Conservation (phyloP, 2,888 invertebrate species). For the Volucella inflata region DNA sequence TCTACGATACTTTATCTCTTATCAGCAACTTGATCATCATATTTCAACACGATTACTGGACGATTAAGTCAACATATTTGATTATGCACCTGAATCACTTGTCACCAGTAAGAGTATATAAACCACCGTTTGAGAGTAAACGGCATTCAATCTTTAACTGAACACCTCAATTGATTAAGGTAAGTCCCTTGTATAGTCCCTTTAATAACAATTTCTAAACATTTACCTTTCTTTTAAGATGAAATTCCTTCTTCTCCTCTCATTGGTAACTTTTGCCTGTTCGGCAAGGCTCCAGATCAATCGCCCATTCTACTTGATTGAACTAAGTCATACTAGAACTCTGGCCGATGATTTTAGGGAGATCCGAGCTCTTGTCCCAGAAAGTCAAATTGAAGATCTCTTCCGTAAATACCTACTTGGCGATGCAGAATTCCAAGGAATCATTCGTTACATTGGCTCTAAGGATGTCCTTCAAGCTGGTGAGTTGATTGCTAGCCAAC, state of each 20-base stretch:
- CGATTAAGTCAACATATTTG: slow-evolving; percentile 48
- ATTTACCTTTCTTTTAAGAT: slow-evolving; percentile 43
- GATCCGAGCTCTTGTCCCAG: slow-evolving; percentile 77
- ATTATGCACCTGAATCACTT: slow-evolving; percentile 3
- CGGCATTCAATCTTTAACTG: slow-evolving; percentile 26
- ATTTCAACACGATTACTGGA: slow-evolving; percentile 34
- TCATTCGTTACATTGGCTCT: slow-evolving; percentile 80
- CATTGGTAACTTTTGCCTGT: slow-evolving; percentile 50
- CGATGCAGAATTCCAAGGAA: slow-evolving; percentile 80
- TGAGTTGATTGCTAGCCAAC: slow-evolving; percentile 79
- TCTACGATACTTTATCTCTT: slow-evolving; percentile 41
- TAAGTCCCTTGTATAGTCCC: neutral
- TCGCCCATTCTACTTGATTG: slow-evolving; percentile 35
- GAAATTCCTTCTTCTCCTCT: slow-evolving; percentile 59
- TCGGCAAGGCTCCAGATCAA: slow-evolving; percentile 43
- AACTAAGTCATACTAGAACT: slow-evolving; percentile 50
- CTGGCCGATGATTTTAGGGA: slow-evolving; percentile 78
- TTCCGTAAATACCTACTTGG: slow-evolving; percentile 79
- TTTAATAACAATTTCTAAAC: neutral
- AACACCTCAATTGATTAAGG: slow-evolving; percentile 30
- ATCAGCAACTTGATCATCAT: slow-evolving; percentile 28
- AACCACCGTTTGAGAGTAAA: neutral
- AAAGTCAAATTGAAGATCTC: slow-evolving; percentile 77
- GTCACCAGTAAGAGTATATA: slow-evolving; percentile 50
- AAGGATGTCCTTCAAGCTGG: slow-evolving; percentile 77